A percentile compares a stretch with the other conserved stretches of the same genome.
Evolutionary conservation across 1,140 invertebrate species (phyloP).

Genomic region (Drosophila tropicalis): DNA sequence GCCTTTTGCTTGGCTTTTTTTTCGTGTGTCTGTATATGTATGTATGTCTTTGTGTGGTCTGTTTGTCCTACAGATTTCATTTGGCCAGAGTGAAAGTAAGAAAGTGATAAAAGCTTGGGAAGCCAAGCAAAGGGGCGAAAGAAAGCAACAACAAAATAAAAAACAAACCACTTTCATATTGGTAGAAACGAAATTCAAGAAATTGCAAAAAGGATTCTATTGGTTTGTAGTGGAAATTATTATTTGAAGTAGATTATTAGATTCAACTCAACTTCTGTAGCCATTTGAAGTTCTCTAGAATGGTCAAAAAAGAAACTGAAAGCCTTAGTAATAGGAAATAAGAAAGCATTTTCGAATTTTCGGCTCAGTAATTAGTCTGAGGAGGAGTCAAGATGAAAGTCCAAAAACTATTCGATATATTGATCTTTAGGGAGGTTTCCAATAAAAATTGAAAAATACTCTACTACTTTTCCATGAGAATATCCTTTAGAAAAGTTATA

Average conservation of each 20-base stretch:
- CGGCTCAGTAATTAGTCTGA: no score
- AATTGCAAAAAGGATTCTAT: constrained; percentile 3
- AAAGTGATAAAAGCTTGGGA: not conserved
- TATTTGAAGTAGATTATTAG: not conserved
- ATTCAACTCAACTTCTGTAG: not conserved
- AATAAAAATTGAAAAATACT: no score
- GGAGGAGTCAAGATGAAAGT: no score
- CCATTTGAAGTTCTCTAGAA: not conserved
- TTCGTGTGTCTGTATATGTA: not conserved
- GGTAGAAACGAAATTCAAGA: not conserved
- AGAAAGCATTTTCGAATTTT: no score
- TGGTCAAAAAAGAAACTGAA: no score
- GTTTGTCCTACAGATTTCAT: not conserved
- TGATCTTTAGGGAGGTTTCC: no score
- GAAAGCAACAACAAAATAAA: not conserved
- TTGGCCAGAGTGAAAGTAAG: not conserved
- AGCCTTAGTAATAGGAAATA: no score
- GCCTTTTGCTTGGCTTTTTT: constrained; percentile 1
- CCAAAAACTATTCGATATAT: no score
- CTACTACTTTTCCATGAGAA: no score
- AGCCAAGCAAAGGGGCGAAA: not conserved
- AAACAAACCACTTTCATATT: not conserved
- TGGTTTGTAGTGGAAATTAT: not conserved
- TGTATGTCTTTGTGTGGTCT: not conserved
- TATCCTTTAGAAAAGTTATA: no score